Percentiles rank a stretch among this genome's conserved stretches.
Conservation (phyloP, 2,888 invertebrate genomes). For the Arrhopalites spinosus region DNA sequence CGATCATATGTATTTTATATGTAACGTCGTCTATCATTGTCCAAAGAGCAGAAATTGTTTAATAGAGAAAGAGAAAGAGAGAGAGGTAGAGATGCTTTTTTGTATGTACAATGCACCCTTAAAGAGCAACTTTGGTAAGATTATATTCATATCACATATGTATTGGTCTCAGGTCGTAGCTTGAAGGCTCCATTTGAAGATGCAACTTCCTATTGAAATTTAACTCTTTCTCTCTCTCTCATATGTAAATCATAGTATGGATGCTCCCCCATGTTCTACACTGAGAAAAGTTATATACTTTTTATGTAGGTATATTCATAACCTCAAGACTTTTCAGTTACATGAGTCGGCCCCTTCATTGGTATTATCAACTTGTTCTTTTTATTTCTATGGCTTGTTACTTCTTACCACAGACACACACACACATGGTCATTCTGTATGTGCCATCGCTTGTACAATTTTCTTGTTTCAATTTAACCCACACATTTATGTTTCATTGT, state of each 20-base stretch:
- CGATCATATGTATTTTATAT: background rate
- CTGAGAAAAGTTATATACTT: background rate
- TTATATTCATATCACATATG: background rate
- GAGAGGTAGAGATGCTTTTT: background rate
- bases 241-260: background rate
- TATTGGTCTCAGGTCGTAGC: background rate
- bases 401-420: no score
- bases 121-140: no score
- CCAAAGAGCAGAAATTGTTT: background rate
- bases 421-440: no score
- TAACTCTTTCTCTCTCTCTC: background rate
- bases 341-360: background rate
- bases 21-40: background rate
- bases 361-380: background rate
- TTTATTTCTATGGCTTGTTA: background rate
- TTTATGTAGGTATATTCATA: background rate
- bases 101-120: no score
- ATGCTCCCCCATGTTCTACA: background rate
- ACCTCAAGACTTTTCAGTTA: background rate
- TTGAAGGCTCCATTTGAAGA: no score
- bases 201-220: background rate
- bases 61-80: conserved; percentile 6
- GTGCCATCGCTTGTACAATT: background rate
- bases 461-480: no score
- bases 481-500: no score